Conservation (phyloP, 1,140 invertebrate species). For the Drosophila sp. region DNA sequence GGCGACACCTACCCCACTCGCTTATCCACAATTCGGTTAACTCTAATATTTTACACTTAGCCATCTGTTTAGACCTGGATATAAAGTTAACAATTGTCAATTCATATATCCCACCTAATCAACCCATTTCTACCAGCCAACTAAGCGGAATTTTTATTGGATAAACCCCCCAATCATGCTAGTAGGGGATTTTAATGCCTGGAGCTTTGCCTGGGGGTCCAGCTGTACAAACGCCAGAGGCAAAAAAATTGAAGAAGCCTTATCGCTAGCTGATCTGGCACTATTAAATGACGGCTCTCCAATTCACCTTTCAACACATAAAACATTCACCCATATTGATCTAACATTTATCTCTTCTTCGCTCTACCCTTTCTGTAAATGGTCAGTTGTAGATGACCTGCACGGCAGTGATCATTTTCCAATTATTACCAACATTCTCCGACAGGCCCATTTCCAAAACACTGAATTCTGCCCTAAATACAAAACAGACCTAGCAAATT, state of each 20-base stretch:
- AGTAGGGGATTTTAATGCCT: slow-evolving; percentile 27
- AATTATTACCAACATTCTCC: slow-evolving; percentile 14
- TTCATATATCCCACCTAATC: neutral
- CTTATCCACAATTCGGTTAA: neutral
- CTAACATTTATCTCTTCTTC: slow-evolving; percentile 20
- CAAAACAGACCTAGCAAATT: slow-evolving; percentile 27
- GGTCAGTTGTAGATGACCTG: slow-evolving; percentile 15
- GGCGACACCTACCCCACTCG: slow-evolving; percentile 14
- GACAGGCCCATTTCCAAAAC: neutral
- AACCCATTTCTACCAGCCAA: neutral
- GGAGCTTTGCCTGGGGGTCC: slow-evolving; percentile 30
- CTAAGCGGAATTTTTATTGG: too few relatives aligned
- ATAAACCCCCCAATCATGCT: neutral
- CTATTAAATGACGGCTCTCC: slow-evolving; percentile 17
- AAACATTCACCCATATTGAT: slow-evolving; percentile 26
- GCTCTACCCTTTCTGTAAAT: slow-evolving; percentile 12
- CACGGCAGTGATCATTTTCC: slow-evolving; percentile 29
- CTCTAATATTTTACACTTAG: slow-evolving; percentile 4
- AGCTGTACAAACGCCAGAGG: slow-evolving; percentile 13
- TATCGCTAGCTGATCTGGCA: slow-evolving; percentile 6
- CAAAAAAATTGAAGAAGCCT: slow-evolving; percentile 22
- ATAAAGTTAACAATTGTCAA: neutral
- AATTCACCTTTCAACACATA: slow-evolving; percentile 28
- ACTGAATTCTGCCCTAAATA: slow-evolving; percentile 14
- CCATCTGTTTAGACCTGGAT: neutral